Conservation (phyloP, 2,113 vertebrate genomes). For the Lagenorhynchus albirostris region DNA sequence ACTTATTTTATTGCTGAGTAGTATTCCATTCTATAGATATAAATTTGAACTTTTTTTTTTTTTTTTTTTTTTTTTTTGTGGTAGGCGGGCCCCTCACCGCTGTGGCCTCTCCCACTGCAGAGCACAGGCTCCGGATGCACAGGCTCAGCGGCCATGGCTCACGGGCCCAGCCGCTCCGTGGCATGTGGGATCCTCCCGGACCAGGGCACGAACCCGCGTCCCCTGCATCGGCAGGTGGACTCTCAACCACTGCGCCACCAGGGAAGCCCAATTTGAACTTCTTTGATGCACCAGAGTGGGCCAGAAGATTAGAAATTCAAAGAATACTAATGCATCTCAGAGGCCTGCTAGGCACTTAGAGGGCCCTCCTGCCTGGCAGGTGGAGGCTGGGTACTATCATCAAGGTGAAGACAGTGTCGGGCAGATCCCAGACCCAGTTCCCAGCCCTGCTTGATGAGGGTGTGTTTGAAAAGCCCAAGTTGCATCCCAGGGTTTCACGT, state of each 20-base stretch:
- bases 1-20: too few relatives aligned
- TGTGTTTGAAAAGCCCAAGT: not conserved
- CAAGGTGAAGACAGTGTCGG: not conserved
- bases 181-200: too few relatives aligned
- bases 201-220: too few relatives aligned
- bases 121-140: too few relatives aligned
- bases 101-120: too few relatives aligned
- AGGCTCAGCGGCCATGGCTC: too few relatives aligned
- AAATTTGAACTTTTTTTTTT: not conserved
- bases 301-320: not conserved
- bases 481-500: not conserved
- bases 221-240: too few relatives aligned
- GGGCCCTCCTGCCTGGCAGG: rapidly evolving
- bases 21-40: too few relatives aligned
- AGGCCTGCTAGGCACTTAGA: not conserved
- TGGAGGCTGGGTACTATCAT: not conserved
- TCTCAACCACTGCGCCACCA: too few relatives aligned
- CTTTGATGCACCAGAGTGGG: not conserved
- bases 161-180: too few relatives aligned
- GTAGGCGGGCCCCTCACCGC: rapidly evolving
- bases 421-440: not conserved
- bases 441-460: not conserved
- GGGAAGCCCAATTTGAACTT: not conserved
- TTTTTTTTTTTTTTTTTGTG: too few relatives aligned
- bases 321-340: not conserved